Evolutionary conservation across 2,888 invertebrate genomes (phyloP).

Genomic region (Rosalia funebris): DNA sequence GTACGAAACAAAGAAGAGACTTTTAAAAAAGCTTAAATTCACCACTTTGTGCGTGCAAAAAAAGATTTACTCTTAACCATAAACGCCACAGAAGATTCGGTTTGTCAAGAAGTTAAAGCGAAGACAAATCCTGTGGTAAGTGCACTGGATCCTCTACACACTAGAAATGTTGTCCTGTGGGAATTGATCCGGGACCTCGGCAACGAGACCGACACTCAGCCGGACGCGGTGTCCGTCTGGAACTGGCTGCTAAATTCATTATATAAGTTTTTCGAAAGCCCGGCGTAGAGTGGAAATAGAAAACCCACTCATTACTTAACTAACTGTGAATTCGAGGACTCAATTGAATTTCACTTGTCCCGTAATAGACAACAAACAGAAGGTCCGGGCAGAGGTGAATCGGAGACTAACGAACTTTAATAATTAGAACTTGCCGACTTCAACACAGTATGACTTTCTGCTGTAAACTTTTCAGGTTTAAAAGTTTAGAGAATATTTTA

Average conservation of each 20-base stretch:
- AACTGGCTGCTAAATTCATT: conserved; percentile 17
- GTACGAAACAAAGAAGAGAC: too few relatives aligned
- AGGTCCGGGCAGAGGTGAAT: background rate
- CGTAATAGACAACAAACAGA: conserved; percentile 7
- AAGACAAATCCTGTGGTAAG: background rate
- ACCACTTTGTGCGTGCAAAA: too few relatives aligned
- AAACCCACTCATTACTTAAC: conserved; percentile 21
- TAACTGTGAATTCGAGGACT: background rate
- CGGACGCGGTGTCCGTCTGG: background rate
- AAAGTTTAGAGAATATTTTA: too few relatives aligned
- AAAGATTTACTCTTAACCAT: too few relatives aligned
- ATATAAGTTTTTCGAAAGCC: conserved; percentile 15
- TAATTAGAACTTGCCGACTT: background rate
- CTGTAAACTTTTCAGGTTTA: too few relatives aligned
- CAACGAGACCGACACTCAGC: background rate
- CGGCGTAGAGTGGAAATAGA: conserved; percentile 7
- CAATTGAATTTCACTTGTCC: conserved; percentile 14
- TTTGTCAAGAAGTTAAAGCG: background rate
- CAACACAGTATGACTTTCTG: too few relatives aligned
- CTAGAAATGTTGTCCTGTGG: background rate
- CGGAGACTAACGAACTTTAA: background rate
- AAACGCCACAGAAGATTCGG: background rate
- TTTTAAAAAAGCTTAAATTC: too few relatives aligned
- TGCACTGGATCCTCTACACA: background rate
- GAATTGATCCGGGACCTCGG: background rate